Evolutionary conservation across 2,888 invertebrate genomes (phyloP), one percentile per base, ranked within the genome.

Genomic region (Minunthozetes semirufus): DNA sequence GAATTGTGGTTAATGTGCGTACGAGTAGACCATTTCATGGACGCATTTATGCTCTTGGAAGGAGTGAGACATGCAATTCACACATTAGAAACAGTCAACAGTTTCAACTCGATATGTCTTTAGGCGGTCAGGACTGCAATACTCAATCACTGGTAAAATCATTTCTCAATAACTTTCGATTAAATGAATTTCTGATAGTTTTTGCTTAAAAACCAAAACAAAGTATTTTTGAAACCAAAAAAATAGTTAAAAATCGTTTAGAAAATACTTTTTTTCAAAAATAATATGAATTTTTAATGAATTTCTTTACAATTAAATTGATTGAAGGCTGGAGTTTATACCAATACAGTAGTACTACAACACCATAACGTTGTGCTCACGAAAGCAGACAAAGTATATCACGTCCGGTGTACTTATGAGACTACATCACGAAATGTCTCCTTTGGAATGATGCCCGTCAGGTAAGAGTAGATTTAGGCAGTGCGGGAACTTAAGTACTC

Each of bases 301-400:
- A 42, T 42, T 42, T 42, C 13, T 38, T 38, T 3, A 19, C 3
- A 27, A 25, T 25, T 27, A 13, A 59, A 59, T 59, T 15, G 27
- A 22, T 71, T 71, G 53, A 85, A 94, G 94, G 91, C 89, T 79
- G 94, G 94, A 73, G 91, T 94, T 63, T 94, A 94, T 84, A 92
- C 93, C 72, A 94, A 94, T 84, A 94, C 94, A 0, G 93, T 94
- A 29, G 94, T 94, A 11, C 87, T 94, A 27, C 94, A 94, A 84
- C 94, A 94, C 82, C 94, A 94, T 84, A 94, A 93, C 82, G 93
- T 94, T 33, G 94, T 94, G 48, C 94, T 94, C 93, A 94, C 94
- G 75, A 94, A 94, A 83, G 94, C 94, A 4, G 94, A 94, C 83
- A 94, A 94, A 84, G 94, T 94, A 82, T 94, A 94, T 87, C 94